These are phyloP conservation scores for Euplagia quadripunctaria DNA, from an alignment of 2,888 invertebrate genomes.

Conservation along the genomic window DNA sequence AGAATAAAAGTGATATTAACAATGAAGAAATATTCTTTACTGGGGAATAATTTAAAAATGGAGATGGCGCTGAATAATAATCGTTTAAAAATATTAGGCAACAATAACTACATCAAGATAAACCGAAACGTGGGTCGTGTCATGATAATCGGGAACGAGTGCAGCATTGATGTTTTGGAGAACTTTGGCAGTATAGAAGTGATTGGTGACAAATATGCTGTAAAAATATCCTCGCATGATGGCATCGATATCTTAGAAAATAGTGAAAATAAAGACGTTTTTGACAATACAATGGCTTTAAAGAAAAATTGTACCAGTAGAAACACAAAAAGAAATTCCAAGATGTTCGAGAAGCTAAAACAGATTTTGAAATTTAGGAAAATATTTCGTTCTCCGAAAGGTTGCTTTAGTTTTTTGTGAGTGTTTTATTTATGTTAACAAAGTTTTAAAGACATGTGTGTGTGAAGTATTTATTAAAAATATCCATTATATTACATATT, in stretches of 20 bases:
- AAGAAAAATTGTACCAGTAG: constrained; percentile 15
- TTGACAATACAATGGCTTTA: constrained; percentile 10
- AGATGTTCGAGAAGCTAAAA: constrained; percentile 21
- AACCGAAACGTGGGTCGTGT: constrained; percentile 60
- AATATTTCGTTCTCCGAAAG: constrained; percentile 2
- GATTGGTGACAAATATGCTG: constrained; percentile 42
- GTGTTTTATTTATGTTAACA: neutral
- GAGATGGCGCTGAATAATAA: constrained; percentile 59
- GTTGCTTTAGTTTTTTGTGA: constrained; percentile 22
- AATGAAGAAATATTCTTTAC: constrained; percentile 63
- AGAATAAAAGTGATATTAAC: constrained; percentile 19
- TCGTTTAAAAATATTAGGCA: constrained; percentile 60
- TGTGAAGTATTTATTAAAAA: constrained; percentile 4
- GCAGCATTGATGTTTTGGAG: constrained; percentile 55
- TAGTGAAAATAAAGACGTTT: neutral
- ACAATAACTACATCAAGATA: constrained; percentile 63
- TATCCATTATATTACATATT: constrained; percentile 3
- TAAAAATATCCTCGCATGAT: constrained; percentile 33
- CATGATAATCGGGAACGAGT: constrained; percentile 59
- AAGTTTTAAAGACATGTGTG: neutral
- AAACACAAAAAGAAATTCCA: constrained; percentile 11
- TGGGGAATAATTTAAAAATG: constrained; percentile 62
- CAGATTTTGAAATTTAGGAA: constrained; percentile 8
- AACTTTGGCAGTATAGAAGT: constrained; percentile 61
- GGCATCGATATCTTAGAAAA: constrained; percentile 17